Base-by-base conservation (phyloP, 2,888 invertebrate genomes). In the Ochropleura leucogaster region DNA sequence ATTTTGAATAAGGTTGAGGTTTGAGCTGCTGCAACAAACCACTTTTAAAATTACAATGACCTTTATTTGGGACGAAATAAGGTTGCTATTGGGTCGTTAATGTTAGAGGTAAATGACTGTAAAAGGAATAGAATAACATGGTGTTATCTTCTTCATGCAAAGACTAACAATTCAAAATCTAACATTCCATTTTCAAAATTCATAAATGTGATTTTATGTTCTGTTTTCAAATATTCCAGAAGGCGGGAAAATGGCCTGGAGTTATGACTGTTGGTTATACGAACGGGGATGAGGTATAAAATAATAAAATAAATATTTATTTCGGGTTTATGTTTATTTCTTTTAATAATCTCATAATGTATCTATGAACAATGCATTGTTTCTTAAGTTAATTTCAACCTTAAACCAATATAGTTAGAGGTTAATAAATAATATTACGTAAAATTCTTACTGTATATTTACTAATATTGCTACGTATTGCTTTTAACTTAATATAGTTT, bases 181-280 rank as follows among this genome's bases (percentile, higher is more conserved):
- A 46, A 9, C 8, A 46, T 40, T 57, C 1, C 14, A 40, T 12
- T 44, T 46, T 47, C 9, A 10, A 53, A 51, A 0, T 79, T 30
- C 40, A 46, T 12, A 16, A 14, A 68, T 65, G 65, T 71, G 10
- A 55, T 57, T 57, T 16, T 51, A 59, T 79, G 1, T 79, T 69
- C 73, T 70, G 10, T 74, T 81, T 84, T 79, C 44, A 9, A 42
- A 62, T 20, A 71, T 88, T 87, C 6, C 87, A 87, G 87, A 78
- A 79, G 83, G 77, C 70, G 87, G 9, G 84, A 87, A 46, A 83
- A 84, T 64, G 77, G 75, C 14, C 20, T 87, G 77, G 85, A 86
- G 72, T 78, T 86, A 70, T 87, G 79, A 84, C 63, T 78, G 72
- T 75, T 76, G 30, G 60, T 72, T 64, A 69, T 74, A 57, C 14